phyloP scores from a whole-genome alignment of 2,888 invertebrate species.

The Boloria selene region DNA sequence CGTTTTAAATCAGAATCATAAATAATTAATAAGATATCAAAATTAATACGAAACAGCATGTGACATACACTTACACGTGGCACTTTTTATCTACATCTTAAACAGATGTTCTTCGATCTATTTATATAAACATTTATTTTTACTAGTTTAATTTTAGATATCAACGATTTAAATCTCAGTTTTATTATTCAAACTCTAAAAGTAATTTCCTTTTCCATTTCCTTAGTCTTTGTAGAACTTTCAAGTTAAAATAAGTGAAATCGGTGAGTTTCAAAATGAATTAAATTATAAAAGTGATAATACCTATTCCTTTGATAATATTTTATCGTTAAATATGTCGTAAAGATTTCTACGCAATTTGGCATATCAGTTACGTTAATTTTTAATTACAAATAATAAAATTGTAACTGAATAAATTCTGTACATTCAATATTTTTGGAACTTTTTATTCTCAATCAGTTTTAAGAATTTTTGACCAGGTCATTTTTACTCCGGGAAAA shows the following conservation, averaged over 20 bases:
- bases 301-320: neutral
- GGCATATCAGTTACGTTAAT: no score
- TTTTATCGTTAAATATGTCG: no score
- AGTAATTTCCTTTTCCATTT: slow-evolving; percentile 19
- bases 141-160: neutral
- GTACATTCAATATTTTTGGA: no score
- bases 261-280: neutral
- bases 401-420: no score
- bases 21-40: no score
- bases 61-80: slow-evolving; percentile 20
- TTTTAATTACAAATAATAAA: no score
- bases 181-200: slow-evolving; percentile 15
- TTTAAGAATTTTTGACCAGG: no score
- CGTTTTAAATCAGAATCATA: no score
- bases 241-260: neutral
- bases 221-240: slow-evolving; percentile 5
- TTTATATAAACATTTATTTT: no score
- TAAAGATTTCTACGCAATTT: no score
- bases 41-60: neutral
- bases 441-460: no score
- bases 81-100: neutral
- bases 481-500: no score
- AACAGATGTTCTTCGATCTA: neutral
- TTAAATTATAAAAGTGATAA: neutral
- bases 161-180: neutral